Evolutionary conservation across 2,888 invertebrate species (phyloP).

Genomic region (Coenonympha arcania): DNA sequence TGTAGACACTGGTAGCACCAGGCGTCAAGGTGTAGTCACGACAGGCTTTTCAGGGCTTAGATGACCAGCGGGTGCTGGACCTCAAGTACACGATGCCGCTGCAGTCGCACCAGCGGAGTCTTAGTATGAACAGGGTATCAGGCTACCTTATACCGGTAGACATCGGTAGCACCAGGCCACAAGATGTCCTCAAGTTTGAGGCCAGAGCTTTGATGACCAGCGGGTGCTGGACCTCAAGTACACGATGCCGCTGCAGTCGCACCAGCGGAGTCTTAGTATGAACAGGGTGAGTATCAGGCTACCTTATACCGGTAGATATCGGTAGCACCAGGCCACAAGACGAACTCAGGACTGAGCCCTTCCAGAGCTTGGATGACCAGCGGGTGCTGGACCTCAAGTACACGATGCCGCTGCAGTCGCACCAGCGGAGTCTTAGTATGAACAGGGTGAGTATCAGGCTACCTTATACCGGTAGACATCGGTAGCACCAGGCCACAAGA

Average conservation of each 20-base stretch:
- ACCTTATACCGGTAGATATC: neutral
- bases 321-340: no score
- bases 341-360: conserved; percentile 57
- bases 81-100: conserved; percentile 59
- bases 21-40: conserved; percentile 61
- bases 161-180: no score
- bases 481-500: no score
- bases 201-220: conserved; percentile 56
- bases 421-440: conserved; percentile 69
- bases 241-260: conserved; percentile 57
- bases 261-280: conserved; percentile 67
- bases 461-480: neutral
- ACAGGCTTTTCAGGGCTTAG: conserved; percentile 53
- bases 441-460: conserved; percentile 51
- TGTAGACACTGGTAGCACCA: no score
- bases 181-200: no score
- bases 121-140: conserved; percentile 65
- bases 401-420: conserved; percentile 55
- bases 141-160: neutral
- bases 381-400: conserved; percentile 63
- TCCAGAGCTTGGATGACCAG: conserved; percentile 58
- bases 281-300: conserved; percentile 56
- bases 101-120: conserved; percentile 65
- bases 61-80: conserved; percentile 60
- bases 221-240: conserved; percentile 63